Evolutionary conservation across 2,113 vertebrate genomes (phyloP), one percentile per base, ranked within the genome.

Genomic region (Nerophis lumbriciformis): DNA sequence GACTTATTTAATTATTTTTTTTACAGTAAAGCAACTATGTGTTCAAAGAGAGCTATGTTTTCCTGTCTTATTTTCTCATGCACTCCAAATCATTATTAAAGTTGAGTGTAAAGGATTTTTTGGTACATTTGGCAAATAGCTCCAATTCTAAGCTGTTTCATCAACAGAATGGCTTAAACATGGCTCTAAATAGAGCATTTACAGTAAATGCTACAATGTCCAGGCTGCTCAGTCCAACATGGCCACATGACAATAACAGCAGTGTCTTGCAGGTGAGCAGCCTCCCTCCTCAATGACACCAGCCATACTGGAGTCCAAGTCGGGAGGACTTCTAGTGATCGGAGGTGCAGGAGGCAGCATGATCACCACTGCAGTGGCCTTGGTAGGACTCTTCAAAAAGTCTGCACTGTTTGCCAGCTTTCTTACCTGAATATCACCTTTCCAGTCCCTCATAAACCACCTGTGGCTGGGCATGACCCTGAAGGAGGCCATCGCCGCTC

Each of bases 201-300:
- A 28, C 28, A 28, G 28, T 28, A 28, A 28, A 28, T 28, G 1
- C 3, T 28, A 28, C 28, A 28, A 28, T 28, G 28, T 28, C 28
- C 38, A 39, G 38, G 38, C 38, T 39, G 38, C 8, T 39, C 38
- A 39, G 38, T 39, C 6, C 38, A 56, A 15, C 14, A 5, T 19
- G 8, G 37, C 21, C 13, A 42, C n/a, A 6, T 3, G 63, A 45
- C 36, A 10, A 48, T 60, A 28, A 42, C 12, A 6, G 45, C 63
- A 50, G 13, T 42, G 11, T 2, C 48, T 45, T 51, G 0, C 68
- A 96, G 97, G 94, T 5, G 92, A 96, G 69, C 91, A 86, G 53
- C 96, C 95, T 37, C 94, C 95, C 0, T 99, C 97, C 1, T 94
- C 93, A 35, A 98, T 98, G 95, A 81, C 84, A 5, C 97, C 97